Base-by-base conservation (phyloP, 1,140 invertebrate species). In the Argopecten irradians region DNA sequence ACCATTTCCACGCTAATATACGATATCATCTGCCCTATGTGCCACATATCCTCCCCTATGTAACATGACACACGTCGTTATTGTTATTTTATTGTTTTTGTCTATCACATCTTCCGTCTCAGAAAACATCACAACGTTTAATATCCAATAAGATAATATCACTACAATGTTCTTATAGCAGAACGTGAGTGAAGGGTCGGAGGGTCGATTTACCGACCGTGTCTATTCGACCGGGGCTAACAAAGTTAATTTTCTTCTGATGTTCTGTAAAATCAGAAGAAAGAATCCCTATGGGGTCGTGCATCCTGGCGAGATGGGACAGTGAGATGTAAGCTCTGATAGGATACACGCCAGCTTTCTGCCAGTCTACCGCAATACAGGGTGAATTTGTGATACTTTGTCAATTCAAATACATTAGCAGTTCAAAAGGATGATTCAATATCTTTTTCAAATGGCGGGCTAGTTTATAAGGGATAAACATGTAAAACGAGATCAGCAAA, bases 161-260 rank as follows among this genome's bases (percentile, higher is more conserved):
- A 28, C 22, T n/a, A 71, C 55, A 8, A n/a, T 11, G 55, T 28
- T 28, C 22, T 5, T 71, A 71, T n/a, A 71, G 2, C 22, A 28
- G 55, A 11, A 71, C 55, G 28, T 71, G n/a, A n/a, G 22, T 71
- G n/a, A 71, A 71, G 55, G 55, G n/a, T 71, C 55, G 22, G 55
- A 71, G 55, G 55, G 55, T 71, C 55, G 55, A 28, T n/a, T 71
- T 71, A n/a, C 28, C n/a, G n/a, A 71, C 55, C 55, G 55, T 71
- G 55, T 71, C 55, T 71, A n/a, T 71, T 5, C 55, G 28, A 8
- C 22, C n/a, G 22, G 55, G n/a, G 8, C 55, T 71, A 71, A 71
- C 55, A 28, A 28, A 71, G 55, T 71, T 71, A 71, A n/a, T n/a
- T 28, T 11, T 71, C 55, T 71, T 71, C 55, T 71, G 55, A 71